Percentiles rank a stretch among this genome's conserved stretches.
Evolutionary conservation across 2,113 vertebrate genomes (phyloP).

Genomic region (Rhynchomys soricoides): DNA sequence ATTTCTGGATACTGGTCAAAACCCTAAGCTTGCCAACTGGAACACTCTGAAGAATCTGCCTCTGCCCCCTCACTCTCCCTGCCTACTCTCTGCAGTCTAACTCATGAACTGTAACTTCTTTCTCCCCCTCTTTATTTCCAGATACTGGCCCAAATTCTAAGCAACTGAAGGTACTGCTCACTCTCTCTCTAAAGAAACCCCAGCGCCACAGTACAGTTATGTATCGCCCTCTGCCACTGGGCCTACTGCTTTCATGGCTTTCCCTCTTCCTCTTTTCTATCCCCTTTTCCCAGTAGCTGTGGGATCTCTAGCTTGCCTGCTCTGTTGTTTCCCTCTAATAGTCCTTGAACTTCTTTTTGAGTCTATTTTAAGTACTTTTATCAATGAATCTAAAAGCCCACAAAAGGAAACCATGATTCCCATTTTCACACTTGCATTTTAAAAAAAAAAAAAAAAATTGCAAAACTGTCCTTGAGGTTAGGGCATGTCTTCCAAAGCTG

Average conservation of each 20-base stretch:
- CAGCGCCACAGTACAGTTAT: background rate
- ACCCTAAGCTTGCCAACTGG: background rate
- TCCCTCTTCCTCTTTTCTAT: background rate
- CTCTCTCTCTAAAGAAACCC: background rate
- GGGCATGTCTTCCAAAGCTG: too few relatives aligned
- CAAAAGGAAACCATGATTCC: background rate
- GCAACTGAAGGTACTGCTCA: background rate
- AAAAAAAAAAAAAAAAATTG: background rate
- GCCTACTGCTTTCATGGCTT: background rate
- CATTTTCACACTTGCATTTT: background rate
- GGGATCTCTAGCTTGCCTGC: background rate
- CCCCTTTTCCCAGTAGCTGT: background rate
- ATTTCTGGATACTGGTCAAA: background rate
- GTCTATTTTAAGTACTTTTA: background rate
- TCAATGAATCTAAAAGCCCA: background rate
- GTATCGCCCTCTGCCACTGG: background rate
- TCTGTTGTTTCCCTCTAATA: background rate
- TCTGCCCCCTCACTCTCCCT: background rate
- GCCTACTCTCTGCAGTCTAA: background rate
- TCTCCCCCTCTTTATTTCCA: background rate
- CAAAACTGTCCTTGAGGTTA: background rate
- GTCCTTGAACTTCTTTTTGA: background rate
- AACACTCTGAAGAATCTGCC: too few relatives aligned
- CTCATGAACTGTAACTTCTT: background rate
- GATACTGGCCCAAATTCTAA: background rate